Percentiles rank a stretch among this genome's conserved stretches.
phyloP scores from a whole-genome alignment of 2,888 invertebrate genomes.

The Hirudinaria manillensis region DNA sequence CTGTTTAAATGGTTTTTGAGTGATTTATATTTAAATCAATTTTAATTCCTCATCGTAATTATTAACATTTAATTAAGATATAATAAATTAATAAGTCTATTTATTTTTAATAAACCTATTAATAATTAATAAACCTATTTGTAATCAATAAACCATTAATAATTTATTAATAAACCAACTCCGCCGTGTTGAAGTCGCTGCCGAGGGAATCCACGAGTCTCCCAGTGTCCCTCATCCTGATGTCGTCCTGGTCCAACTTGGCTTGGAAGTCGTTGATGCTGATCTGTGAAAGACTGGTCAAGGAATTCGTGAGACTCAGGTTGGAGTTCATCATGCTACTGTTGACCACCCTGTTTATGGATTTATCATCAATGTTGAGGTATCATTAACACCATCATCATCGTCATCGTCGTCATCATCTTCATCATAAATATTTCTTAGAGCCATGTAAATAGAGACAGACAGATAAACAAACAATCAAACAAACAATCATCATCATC shows the following conservation, averaged over 20 bases:
- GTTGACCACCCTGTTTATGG: conserved; percentile 4
- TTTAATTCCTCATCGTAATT: background rate
- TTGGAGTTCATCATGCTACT: background rate
- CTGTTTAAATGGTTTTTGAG: background rate
- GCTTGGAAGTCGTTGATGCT: background rate
- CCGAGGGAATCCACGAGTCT: background rate
- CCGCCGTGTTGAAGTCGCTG: background rate
- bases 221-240: background rate
- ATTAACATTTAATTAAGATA: background rate
- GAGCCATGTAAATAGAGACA: no score
- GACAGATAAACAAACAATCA: no score
- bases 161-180: no score
- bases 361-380: no score
- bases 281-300: background rate
- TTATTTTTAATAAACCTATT: background rate
- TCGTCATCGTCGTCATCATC: no score
- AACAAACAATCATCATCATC: no score
- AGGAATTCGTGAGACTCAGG: background rate
- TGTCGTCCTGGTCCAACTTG: background rate
- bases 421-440: no score
- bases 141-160: no score
- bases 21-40: background rate
- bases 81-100: background rate
- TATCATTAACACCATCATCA: no score
- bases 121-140: no score